Evolutionary conservation across 2,113 vertebrate genomes (phyloP).

Genomic region (Willisornis vidua): DNA sequence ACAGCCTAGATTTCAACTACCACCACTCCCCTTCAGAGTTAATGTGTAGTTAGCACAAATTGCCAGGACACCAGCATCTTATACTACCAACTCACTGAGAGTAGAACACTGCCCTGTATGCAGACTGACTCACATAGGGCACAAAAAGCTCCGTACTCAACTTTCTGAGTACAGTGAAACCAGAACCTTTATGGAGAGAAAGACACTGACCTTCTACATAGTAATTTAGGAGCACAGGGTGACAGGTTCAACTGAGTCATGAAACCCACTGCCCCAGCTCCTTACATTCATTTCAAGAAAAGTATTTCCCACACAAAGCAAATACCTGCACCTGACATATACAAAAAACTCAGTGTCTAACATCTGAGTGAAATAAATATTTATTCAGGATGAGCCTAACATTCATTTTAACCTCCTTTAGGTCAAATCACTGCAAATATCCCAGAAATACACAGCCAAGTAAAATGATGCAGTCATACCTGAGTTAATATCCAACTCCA

Average conservation of each 20-base stretch:
- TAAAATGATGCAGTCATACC: not conserved
- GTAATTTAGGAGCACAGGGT: not conserved
- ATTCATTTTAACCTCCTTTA: not conserved
- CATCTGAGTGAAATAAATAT: not conserved
- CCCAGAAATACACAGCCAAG: not conserved
- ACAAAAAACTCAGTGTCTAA: not conserved
- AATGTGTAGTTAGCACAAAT: not conserved
- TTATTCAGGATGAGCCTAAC: not conserved
- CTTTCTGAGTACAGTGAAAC: not conserved
- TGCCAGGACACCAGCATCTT: not conserved
- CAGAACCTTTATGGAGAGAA: not conserved
- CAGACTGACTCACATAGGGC: not conserved
- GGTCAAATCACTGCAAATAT: not conserved
- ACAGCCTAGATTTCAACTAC: not conserved
- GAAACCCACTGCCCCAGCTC: not conserved
- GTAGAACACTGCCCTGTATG: not conserved
- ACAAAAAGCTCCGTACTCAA: not conserved
- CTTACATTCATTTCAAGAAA: not conserved
- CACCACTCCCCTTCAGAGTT: not conserved
- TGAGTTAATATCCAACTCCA: not conserved
- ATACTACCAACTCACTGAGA: not conserved
- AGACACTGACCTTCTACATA: not conserved
- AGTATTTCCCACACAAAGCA: not conserved
- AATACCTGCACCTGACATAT: not conserved
- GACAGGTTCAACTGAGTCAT: not conserved